A percentile compares a stretch with the other conserved stretches of the same genome.
phyloP scores from a whole-genome alignment of 1,140 invertebrate genomes.

The Diploscapter pachys region DNA sequence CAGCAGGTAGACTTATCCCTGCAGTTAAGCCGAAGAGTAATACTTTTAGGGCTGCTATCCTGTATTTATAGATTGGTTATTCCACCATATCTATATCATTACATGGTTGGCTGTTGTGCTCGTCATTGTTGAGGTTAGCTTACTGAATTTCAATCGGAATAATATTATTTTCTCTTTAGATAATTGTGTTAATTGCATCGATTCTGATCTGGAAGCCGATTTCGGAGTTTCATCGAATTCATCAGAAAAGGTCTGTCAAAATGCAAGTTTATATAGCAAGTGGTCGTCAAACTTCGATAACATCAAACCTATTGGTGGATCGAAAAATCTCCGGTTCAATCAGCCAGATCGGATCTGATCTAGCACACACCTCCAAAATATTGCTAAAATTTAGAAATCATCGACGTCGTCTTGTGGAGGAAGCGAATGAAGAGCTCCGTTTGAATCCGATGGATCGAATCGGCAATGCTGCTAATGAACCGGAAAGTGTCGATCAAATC shows the following conservation, averaged over 20 bases:
- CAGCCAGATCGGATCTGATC: not conserved
- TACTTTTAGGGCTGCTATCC: constrained; percentile 18
- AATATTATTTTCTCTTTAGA: not conserved
- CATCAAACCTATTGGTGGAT: no score
- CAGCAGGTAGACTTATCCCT: not conserved
- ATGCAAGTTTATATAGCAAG: not conserved
- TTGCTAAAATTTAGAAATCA: not conserved
- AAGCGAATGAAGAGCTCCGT: constrained; percentile 1
- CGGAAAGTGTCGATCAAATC: no score
- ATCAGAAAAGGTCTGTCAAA: not conserved
- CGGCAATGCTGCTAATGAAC: not conserved
- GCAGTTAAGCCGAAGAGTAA: not conserved
- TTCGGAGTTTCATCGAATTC: not conserved
- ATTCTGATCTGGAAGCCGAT: not conserved
- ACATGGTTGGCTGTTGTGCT: constrained; percentile 17
- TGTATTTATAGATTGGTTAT: constrained; percentile 15
- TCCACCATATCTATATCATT: constrained; percentile 14
- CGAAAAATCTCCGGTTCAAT: not conserved
- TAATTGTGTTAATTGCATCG: not conserved
- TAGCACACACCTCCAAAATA: no score
- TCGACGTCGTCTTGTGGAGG: constrained; percentile 1
- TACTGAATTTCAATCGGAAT: not conserved
- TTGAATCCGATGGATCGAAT: constrained; percentile 22
- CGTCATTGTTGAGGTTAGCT: constrained; percentile 1
- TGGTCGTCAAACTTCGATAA: no score